Conservation (phyloP, 2,888 invertebrate genomes). For the Cephus runcator region DNA sequence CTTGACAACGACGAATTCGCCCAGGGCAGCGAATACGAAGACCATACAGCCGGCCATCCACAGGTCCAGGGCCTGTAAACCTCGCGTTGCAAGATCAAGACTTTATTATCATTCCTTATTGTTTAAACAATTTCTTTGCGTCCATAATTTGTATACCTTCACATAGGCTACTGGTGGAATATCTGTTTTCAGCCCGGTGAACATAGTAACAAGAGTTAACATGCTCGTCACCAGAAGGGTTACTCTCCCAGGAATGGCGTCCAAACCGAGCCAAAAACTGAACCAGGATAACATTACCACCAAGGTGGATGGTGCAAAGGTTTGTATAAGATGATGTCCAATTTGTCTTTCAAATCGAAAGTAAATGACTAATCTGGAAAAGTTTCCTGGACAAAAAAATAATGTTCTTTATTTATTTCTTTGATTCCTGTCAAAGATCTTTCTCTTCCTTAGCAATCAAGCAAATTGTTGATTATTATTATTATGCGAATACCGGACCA, state of each 20-base stretch:
- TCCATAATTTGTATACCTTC: conserved; percentile 70
- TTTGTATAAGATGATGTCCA: conserved; percentile 86
- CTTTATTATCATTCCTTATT: not conserved
- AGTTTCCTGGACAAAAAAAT: conserved; percentile 71
- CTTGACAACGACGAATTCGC: conserved; percentile 86
- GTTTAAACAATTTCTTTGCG: not conserved
- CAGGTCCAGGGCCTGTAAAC: conserved; percentile 78
- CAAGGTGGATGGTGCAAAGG: conserved; percentile 84
- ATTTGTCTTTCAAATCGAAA: conserved; percentile 86
- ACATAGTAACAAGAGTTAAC: conserved; percentile 87
- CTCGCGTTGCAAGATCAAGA: not conserved
- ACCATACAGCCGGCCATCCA: conserved; percentile 94
- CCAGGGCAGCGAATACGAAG: conserved; percentile 85
- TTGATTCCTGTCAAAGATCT: not conserved
- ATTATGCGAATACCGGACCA: conserved; percentile 64
- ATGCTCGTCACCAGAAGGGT: conserved; percentile 85
- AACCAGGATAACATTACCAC: conserved; percentile 89
- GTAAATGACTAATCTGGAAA: conserved; percentile 80
- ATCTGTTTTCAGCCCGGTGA: conserved; percentile 82
- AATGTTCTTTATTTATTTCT: not conserved
- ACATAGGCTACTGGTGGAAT: conserved; percentile 89
- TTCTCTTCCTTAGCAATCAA: not conserved
- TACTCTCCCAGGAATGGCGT: conserved; percentile 85
- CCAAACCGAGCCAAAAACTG: conserved; percentile 86
- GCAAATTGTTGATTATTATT: not conserved